Percentiles rank a stretch among this genome's conserved stretches.
Conservation (phyloP, 2,113 vertebrate species). For the Tyto alba region DNA sequence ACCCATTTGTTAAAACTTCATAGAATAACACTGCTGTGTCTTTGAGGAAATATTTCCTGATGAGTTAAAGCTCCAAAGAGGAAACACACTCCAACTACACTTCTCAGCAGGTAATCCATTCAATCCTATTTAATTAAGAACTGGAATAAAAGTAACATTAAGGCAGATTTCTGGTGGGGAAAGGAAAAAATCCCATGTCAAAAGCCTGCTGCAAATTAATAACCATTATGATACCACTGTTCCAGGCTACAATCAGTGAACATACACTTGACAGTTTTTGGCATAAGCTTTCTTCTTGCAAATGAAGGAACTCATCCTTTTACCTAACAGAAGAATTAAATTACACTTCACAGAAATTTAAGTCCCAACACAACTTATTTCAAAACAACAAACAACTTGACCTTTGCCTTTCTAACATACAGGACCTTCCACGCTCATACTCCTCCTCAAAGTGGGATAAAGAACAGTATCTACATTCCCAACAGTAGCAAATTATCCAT, state of each 20-base stretch:
- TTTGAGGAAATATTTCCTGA: constrained; percentile 49
- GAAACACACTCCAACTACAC: constrained; percentile 4
- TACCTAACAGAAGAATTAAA: background rate
- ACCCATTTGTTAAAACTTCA: background rate
- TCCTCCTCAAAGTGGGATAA: background rate
- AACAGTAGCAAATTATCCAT: background rate
- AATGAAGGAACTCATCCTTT: background rate
- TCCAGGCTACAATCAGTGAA: background rate
- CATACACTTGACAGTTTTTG: background rate
- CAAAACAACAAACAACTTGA: background rate
- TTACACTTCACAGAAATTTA: background rate
- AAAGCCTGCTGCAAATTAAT: background rate
- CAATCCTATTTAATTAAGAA: constrained; percentile 59
- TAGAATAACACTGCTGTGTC: background rate
- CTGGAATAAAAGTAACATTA: constrained; percentile 35
- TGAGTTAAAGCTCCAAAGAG: constrained; percentile 48
- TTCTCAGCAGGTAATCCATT: constrained; percentile 53
- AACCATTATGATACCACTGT: background rate
- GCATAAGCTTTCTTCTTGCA: background rate
- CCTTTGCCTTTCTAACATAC: background rate
- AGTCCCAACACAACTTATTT: background rate
- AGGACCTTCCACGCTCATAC: fast-evolving
- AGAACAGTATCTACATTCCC: background rate
- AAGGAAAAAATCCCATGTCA: background rate
- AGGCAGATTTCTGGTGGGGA: constrained; percentile 28